Evolutionary conservation across 1,140 invertebrate species (phyloP).

Genomic region (Ladona fulva): DNA sequence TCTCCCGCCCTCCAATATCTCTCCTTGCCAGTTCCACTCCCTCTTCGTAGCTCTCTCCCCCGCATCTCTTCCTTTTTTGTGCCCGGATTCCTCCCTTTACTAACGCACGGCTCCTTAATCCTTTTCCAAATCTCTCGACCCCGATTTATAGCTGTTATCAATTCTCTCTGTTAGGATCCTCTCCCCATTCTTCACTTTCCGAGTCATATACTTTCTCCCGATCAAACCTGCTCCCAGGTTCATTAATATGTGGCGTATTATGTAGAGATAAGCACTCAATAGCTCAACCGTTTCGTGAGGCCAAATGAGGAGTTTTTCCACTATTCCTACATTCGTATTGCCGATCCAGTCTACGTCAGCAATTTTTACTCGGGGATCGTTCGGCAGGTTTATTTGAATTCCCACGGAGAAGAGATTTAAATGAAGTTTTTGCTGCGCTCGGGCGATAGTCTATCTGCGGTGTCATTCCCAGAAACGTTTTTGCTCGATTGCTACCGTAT

Average conservation of each 20-base stretch:
- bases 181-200: background rate
- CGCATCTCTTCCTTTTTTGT: background rate
- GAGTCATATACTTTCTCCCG: background rate
- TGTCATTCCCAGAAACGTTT: background rate
- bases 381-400: background rate
- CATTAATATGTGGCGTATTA: conserved; percentile 6
- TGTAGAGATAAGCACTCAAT: background rate
- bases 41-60: background rate
- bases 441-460: background rate
- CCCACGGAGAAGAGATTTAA: background rate
- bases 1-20: background rate
- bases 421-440: conserved; percentile 4
- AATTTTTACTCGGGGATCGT: background rate
- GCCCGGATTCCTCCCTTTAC: background rate
- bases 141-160: conserved; percentile 6
- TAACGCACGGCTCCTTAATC: background rate
- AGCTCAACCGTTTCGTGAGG: background rate
- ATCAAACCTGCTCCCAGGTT: background rate
- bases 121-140: conserved; percentile 2
- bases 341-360: background rate
- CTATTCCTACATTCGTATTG: background rate
- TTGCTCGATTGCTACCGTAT: background rate
- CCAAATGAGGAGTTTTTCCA: background rate
- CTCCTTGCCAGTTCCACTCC: background rate
- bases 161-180: background rate